These are phyloP conservation scores for Toxostoma redivivum DNA, from an alignment of 2,113 vertebrate genomes.

Conservation along the genomic window DNA sequence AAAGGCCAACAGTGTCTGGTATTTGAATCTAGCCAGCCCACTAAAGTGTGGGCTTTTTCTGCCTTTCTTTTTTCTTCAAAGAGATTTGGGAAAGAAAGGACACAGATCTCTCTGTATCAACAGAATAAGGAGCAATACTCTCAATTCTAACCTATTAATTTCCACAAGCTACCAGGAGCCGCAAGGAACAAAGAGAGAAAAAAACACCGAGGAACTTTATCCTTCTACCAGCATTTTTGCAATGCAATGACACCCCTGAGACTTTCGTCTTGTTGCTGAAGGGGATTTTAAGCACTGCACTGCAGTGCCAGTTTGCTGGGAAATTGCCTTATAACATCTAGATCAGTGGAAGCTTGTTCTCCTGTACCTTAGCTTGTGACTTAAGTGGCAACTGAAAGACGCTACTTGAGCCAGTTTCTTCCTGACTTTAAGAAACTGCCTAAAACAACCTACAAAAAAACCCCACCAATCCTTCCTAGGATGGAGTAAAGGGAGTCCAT, in stretches of 20 bases:
- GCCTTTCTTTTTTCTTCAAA: conserved; percentile 6
- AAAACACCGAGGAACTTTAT: not conserved
- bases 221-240: conserved; percentile 17
- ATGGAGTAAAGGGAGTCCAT: not conserved
- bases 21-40: conserved; percentile 43
- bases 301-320: not conserved
- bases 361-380: not conserved
- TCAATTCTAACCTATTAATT: conserved; percentile 34
- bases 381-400: not conserved
- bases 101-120: not conserved
- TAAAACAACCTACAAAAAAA: not conserved
- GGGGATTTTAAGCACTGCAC: conserved; percentile 11
- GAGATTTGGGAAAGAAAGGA: not conserved
- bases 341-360: not conserved
- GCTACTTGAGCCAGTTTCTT: not conserved
- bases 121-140: conserved; percentile 9
- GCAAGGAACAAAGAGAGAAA: conserved; percentile 4
- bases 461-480: not conserved
- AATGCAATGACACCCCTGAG: not conserved
- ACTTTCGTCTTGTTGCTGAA: conserved; percentile 5
- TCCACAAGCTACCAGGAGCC: not conserved
- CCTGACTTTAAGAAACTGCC: not conserved
- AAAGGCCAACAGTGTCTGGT: conserved; percentile 42
- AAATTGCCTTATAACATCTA: not conserved
- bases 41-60: not conserved